Evolutionary conservation across 1,140 invertebrate species (phyloP).

Genomic region (Drosophila sp.): DNA sequence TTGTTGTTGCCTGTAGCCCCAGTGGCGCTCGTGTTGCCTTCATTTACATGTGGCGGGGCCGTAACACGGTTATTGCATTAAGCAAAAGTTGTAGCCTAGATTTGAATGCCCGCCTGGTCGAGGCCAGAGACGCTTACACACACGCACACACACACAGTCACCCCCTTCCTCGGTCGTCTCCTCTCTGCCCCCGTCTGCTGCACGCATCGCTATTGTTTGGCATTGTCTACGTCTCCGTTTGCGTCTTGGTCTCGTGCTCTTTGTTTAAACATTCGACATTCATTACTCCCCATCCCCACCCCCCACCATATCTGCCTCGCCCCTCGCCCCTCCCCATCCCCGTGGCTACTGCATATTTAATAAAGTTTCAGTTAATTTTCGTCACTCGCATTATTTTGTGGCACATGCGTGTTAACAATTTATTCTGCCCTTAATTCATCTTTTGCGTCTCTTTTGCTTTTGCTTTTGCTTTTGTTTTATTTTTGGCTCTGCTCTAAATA

Average conservation of each 20-base stretch:
- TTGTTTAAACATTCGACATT: slow-evolving; percentile 75
- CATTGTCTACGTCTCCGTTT: slow-evolving; percentile 22
- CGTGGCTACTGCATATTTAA: slow-evolving; percentile 66
- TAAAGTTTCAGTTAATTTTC: slow-evolving; percentile 78
- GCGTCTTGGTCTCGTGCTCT: slow-evolving; percentile 36
- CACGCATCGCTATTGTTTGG: slow-evolving; percentile 35
- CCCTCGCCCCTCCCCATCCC: too few species aligned
- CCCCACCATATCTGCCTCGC: not conserved
- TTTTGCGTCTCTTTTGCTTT: slow-evolving; percentile 4
- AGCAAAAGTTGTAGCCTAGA: slow-evolving; percentile 77
- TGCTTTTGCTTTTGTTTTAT: slow-evolving; percentile 56
- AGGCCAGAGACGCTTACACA: not conserved
- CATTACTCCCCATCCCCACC: slow-evolving; percentile 51
- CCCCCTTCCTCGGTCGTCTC: too few species aligned
- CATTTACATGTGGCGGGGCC: slow-evolving; percentile 70
- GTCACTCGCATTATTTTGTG: slow-evolving; percentile 74
- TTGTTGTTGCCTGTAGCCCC: slow-evolving; percentile 47
- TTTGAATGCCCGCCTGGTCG: slow-evolving; percentile 53
- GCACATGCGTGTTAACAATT: slow-evolving; percentile 77
- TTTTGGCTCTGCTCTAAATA: slow-evolving; percentile 60
- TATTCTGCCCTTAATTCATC: slow-evolving; percentile 46
- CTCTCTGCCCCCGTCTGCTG: not conserved
- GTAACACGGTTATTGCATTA: slow-evolving; percentile 79
- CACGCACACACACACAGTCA: not conserved
- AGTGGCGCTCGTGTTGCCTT: slow-evolving; percentile 48